A percentile compares a stretch with the other conserved stretches of the same genome.
Evolutionary conservation across 1,140 invertebrate species (phyloP).

Genomic region (Cotesia typhae): DNA sequence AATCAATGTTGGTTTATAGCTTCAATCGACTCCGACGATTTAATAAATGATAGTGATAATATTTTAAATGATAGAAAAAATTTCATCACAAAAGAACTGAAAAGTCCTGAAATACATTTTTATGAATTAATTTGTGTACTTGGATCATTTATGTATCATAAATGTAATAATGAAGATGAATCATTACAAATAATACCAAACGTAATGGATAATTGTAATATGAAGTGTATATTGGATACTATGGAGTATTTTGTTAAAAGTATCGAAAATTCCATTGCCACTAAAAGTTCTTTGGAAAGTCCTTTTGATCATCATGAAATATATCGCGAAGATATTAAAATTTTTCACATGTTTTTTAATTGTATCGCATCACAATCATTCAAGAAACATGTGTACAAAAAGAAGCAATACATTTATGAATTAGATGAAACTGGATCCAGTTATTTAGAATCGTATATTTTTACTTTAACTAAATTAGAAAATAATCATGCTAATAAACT

Average conservation of each 20-base stretch:
- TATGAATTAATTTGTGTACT: no score
- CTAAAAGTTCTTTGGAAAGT: conserved; percentile 37
- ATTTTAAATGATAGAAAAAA: no score
- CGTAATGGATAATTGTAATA: not conserved
- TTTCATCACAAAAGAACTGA: no score
- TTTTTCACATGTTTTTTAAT: conserved; percentile 46
- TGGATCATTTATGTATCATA: not conserved
- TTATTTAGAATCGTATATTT: not conserved
- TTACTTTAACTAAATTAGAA: no score
- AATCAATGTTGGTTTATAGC: not conserved
- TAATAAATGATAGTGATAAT: no score
- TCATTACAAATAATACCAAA: no score
- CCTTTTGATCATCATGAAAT: conserved; percentile 49
- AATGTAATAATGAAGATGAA: no score
- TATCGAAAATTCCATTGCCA: not conserved
- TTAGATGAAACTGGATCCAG: not conserved
- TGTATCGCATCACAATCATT: not conserved
- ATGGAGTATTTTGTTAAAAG: conserved; percentile 17
- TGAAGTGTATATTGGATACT: not conserved
- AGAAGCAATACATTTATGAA: not conserved
- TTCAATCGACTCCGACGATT: no score
- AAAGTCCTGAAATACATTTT: no score
- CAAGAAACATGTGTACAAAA: not conserved
- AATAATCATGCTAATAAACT: not conserved
- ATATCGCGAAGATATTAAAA: conserved; percentile 48